A percentile compares a stretch with the other conserved stretches of the same genome.
Evolutionary conservation across 1,140 invertebrate species (phyloP).

Genomic region (Goniozus legneri): DNA sequence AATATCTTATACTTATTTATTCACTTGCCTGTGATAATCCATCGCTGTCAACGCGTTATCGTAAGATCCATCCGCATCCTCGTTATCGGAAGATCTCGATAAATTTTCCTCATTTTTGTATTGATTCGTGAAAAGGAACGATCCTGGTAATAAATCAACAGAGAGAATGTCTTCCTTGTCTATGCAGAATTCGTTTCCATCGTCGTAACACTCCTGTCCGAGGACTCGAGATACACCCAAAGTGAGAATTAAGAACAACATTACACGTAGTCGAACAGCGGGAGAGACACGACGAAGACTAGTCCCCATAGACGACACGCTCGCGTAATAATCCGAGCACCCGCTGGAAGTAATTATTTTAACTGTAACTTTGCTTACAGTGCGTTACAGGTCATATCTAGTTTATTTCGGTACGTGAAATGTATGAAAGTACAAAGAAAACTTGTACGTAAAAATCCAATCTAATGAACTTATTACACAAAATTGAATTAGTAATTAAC

Average conservation of each 20-base stretch:
- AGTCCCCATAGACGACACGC: constrained; percentile 21
- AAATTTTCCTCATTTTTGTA: constrained; percentile 22
- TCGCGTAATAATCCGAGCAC: constrained; percentile 15
- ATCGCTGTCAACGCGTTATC: constrained; percentile 59
- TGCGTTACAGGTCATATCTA: constrained; percentile 9
- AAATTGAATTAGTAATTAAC: too few species aligned
- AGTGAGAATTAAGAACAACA: constrained; percentile 7
- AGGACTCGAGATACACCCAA: not conserved
- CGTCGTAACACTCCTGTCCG: constrained; percentile 41
- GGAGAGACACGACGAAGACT: not conserved
- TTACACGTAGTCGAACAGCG: not conserved
- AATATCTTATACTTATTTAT: constrained; percentile 4
- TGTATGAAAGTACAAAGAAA: too few species aligned
- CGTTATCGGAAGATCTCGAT: constrained; percentile 4
- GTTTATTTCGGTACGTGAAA: too few species aligned
- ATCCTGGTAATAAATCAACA: constrained; percentile 61
- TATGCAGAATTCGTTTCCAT: constrained; percentile 52
- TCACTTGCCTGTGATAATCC: constrained; percentile 62
- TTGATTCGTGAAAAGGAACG: constrained; percentile 51
- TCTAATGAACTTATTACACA: too few species aligned
- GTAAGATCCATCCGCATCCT: constrained; percentile 54
- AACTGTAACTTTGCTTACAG: constrained; percentile 21
- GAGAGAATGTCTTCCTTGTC: constrained; percentile 63
- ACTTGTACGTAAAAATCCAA: too few species aligned
- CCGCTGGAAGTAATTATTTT: constrained; percentile 31